phyloP scores from a whole-genome alignment of 2,888 invertebrate species.

The Timema podura region DNA sequence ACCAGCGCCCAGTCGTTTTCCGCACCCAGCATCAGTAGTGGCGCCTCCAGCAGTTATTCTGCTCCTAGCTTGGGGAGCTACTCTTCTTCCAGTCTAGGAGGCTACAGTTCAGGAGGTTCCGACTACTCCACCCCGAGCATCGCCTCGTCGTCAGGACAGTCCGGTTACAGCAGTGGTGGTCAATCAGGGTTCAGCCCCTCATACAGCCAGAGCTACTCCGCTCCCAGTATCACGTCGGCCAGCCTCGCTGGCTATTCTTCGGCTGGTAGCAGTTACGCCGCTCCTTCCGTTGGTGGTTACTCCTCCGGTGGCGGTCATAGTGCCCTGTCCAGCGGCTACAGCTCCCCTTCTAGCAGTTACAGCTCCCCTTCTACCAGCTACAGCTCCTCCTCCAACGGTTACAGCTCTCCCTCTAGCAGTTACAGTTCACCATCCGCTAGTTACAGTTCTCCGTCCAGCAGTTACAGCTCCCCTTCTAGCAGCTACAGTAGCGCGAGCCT shows the following conservation, averaged over 20 bases:
- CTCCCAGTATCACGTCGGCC: conserved; percentile 4
- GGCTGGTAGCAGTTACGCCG: conserved; percentile 4
- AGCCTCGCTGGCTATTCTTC: conserved; percentile 7
- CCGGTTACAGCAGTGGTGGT: background rate
- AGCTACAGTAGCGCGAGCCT: conserved; percentile 4
- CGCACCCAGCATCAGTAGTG: background rate
- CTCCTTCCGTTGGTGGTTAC: conserved; percentile 9
- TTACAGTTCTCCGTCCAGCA: background rate
- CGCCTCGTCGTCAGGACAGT: background rate
- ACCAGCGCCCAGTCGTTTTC: background rate
- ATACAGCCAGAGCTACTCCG: background rate
- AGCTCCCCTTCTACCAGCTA: background rate
- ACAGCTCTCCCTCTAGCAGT: conserved; percentile 22
- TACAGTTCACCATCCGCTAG: conserved; percentile 20
- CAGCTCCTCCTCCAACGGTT: conserved; percentile 11
- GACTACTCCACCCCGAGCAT: background rate
- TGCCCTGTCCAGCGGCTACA: conserved; percentile 3
- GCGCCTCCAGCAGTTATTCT: background rate
- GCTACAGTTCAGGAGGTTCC: background rate
- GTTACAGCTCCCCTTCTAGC: conserved; percentile 19
- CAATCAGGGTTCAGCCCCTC: no score
- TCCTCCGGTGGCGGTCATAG: background rate
- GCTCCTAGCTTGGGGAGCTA: conserved; percentile 13
- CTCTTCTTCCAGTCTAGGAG: background rate
- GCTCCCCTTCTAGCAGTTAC: conserved; percentile 15